phyloP scores from a whole-genome alignment of 2,888 invertebrate species.

The Eupithecia subfuscata region DNA sequence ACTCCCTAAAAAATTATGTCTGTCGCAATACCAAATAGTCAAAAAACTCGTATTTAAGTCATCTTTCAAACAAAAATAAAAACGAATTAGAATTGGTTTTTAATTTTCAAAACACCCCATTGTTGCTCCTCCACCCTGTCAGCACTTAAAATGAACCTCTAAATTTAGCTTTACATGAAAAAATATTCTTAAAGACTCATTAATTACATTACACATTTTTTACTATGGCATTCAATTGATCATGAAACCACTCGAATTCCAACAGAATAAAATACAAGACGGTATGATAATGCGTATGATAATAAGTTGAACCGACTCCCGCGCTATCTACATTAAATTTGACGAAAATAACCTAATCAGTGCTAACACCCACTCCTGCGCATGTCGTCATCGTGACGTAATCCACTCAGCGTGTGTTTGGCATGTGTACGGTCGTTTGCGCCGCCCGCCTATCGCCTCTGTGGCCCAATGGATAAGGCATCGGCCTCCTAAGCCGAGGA shows the following conservation, averaged over 20 bases:
- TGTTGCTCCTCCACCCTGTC: too few species aligned
- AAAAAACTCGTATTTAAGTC: too few species aligned
- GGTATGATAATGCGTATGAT: neutral
- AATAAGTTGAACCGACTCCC: conserved; percentile 2
- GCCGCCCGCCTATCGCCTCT: conserved; percentile 93
- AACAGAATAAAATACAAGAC: neutral
- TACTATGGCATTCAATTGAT: neutral
- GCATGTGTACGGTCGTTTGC: conserved; percentile 85
- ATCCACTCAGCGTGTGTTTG: conserved; percentile 45
- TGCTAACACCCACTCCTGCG: conserved; percentile 52
- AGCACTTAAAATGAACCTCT: too few species aligned
- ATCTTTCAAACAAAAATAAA: too few species aligned
- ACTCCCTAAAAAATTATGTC: too few species aligned
- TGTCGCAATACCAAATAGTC: too few species aligned
- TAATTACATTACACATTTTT: too few species aligned
- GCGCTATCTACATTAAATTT: conserved; percentile 15
- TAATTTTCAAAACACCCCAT: too few species aligned
- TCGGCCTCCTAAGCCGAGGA: conserved; percentile 94
- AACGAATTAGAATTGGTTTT: too few species aligned
- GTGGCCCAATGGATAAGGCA: conserved; percentile 94
- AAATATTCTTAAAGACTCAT: too few species aligned
- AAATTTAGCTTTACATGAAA: too few species aligned
- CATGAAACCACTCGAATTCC: neutral
- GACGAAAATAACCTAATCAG: conserved; percentile 47
- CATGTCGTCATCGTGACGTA: conserved; percentile 62